A percentile compares a stretch with the other conserved stretches of the same genome.
These are phyloP conservation scores for Brachyistius frenatus DNA, from an alignment of 2,113 vertebrate species.

Conservation along the genomic window DNA sequence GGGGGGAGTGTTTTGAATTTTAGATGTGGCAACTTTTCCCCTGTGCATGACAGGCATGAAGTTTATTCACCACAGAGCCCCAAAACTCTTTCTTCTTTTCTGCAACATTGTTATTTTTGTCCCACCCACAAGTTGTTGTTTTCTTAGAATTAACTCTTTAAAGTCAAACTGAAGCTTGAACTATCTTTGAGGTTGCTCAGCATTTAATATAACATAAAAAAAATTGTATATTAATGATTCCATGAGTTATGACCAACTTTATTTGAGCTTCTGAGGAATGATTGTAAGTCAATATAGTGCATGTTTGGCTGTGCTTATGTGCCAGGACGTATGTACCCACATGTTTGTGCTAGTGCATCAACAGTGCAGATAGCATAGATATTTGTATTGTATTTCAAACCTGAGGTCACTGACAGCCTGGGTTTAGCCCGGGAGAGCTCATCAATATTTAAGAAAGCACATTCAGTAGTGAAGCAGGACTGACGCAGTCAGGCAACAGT, in stretches of 20 bases:
- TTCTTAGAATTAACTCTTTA: slow-evolving; percentile 14
- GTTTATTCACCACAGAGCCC: slow-evolving; percentile 21
- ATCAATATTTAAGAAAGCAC: slow-evolving; percentile 69
- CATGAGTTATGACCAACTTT: too few relatives aligned
- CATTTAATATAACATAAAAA: background rate
- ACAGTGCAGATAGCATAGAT: too few relatives aligned
- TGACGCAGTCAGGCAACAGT: slow-evolving; percentile 16
- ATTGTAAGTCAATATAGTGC: background rate
- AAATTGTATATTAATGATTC: background rate
- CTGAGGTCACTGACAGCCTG: slow-evolving; percentile 18
- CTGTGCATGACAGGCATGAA: slow-evolving; percentile 17
- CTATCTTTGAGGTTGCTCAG: background rate
- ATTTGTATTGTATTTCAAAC: slow-evolving; percentile 20
- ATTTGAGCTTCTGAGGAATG: background rate
- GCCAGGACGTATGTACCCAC: too few relatives aligned
- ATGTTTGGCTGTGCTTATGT: background rate
- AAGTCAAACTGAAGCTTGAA: slow-evolving; percentile 27
- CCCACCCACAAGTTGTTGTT: slow-evolving; percentile 9
- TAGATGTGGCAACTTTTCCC: slow-evolving; percentile 38
- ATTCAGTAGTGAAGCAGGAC: slow-evolving; percentile 42
- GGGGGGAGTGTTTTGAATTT: slow-evolving; percentile 45
- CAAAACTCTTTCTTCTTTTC: slow-evolving; percentile 20
- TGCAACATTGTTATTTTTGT: slow-evolving; percentile 36
- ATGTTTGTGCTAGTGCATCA: too few relatives aligned
- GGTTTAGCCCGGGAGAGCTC: slow-evolving; percentile 40